Evolutionary conservation across 2,888 invertebrate genomes (phyloP), one percentile per base, ranked within the genome.

Genomic region (Actias luna): DNA sequence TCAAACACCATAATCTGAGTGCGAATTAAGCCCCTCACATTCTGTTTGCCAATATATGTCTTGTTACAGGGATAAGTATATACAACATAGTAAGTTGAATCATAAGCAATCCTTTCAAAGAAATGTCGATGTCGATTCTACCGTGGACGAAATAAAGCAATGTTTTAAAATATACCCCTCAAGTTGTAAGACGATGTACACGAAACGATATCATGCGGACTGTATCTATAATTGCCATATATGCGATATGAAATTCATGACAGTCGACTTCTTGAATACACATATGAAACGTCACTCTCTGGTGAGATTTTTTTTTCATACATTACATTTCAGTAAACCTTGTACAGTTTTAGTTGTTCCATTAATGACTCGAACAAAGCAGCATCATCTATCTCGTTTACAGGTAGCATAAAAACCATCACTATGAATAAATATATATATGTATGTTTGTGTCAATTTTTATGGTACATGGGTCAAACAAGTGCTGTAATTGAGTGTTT

Each of bases 171-270:
- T 25, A 7, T 25, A 36, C 5, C 18, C 35, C 3, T 22, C 36
- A 1, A 7, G n/a, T 22, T 10, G 35, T 31, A 33, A 36, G 25
- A 22, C 29, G 2, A 59, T 59, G 58, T 36, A 59, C 16, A 16
- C 14, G 18, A 59, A 59, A 18, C 8, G 35, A 25, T 16, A 35
- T 14, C 33, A 59, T 12, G 14, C 22, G 35, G 58, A 33, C 35
- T 36, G 58, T 12, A 16, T n/a, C 10, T 35, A 59, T 5, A 22
- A 35, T 16, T 59, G 58, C 14, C 5, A 16, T 4, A 16, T n/a
- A 22, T 59, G 58, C 35, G 22, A 35, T 36, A 59, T 59, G 58
- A 36, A 18, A 36, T 59, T 59, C 27, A 2, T 31, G 3, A 35
- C 4, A 5, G 5, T 3, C 18, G 18, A 22, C 22, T 33, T 16